A percentile compares a stretch with the other conserved stretches of the same genome.
Evolutionary conservation across 1,140 invertebrate genomes (phyloP).

Genomic region (Holotrichia oblita): DNA sequence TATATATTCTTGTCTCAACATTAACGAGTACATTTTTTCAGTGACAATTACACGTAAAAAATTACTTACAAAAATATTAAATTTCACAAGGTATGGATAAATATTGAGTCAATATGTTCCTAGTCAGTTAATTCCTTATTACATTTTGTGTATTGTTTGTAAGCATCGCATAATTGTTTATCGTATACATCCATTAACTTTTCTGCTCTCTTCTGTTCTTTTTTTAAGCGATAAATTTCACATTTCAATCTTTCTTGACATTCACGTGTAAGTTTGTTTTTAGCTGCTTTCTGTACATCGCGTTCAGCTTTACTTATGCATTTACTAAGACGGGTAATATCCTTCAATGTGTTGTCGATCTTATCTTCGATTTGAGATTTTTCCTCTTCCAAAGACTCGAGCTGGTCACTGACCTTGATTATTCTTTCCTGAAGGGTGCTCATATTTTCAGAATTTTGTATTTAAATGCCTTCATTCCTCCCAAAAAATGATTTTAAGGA

Average conservation of each 20-base stretch:
- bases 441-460: not conserved
- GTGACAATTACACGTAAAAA: too few relatives aligned
- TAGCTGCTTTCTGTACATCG: slow-evolving; percentile 12
- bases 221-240: slow-evolving; percentile 21
- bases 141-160: not conserved
- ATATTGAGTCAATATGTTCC: not conserved
- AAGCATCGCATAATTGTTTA: not conserved
- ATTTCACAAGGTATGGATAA: too few relatives aligned
- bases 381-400: slow-evolving; percentile 12
- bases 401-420: not conserved
- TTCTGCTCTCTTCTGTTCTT: slow-evolving; percentile 27
- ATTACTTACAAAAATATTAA: too few relatives aligned
- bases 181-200: slow-evolving; percentile 14
- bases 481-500: not conserved
- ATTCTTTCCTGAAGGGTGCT: not conserved
- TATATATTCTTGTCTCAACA: too few relatives aligned
- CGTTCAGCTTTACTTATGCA: not conserved
- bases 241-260: slow-evolving; percentile 19
- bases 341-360: slow-evolving; percentile 10
- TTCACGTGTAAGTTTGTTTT: not conserved
- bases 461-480: not conserved
- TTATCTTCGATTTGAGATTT: slow-evolving; percentile 23
- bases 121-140: slow-evolving; percentile 5
- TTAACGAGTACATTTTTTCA: too few relatives aligned
- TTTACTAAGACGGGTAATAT: not conserved